phyloP scores from a whole-genome alignment of 2,888 invertebrate species.

The Standfussiana lucernea region DNA sequence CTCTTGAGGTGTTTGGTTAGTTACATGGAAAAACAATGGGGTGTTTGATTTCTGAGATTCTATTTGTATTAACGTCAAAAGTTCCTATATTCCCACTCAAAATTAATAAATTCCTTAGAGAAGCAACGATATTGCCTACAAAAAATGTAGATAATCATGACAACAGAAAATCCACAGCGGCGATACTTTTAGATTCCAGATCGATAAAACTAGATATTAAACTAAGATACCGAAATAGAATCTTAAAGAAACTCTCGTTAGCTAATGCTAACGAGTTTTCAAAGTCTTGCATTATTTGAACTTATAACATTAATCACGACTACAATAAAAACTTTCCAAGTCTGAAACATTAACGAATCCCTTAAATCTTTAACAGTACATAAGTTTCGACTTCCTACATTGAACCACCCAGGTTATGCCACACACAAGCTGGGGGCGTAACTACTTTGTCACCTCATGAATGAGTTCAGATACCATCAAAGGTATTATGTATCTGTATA shows the following conservation, averaged over 20 bases:
- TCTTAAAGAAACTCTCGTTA: slow-evolving; percentile 44
- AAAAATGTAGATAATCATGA: background rate
- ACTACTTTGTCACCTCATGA: slow-evolving; percentile 86
- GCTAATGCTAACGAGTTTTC: slow-evolving; percentile 71
- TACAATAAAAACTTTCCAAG: slow-evolving; percentile 45
- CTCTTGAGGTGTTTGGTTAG: slow-evolving; percentile 48
- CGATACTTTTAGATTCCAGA: slow-evolving; percentile 15
- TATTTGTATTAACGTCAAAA: background rate
- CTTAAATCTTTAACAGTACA: slow-evolving; percentile 29
- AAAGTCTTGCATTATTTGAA: slow-evolving; percentile 61
- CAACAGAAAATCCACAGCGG: background rate
- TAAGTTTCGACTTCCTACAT: slow-evolving; percentile 41
- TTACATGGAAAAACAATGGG: slow-evolving; percentile 51
- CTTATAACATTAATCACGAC: slow-evolving; percentile 70
- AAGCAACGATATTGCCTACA: background rate
- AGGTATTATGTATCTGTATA: slow-evolving; percentile 78
- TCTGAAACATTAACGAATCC: slow-evolving; percentile 40
- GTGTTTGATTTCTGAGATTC: slow-evolving; percentile 25
- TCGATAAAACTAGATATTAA: slow-evolving; percentile 18
- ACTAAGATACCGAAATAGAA: slow-evolving; percentile 57
- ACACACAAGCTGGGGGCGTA: slow-evolving; percentile 88
- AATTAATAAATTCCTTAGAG: background rate
- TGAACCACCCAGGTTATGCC: slow-evolving; percentile 86
- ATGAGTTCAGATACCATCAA: slow-evolving; percentile 80
- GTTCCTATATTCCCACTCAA: background rate